Evolutionary conservation across 53 echinoderm and acorn worm species (phyloP), one percentile per base, ranked within the genome.

Genomic region (Actinopyga echinites): DNA sequence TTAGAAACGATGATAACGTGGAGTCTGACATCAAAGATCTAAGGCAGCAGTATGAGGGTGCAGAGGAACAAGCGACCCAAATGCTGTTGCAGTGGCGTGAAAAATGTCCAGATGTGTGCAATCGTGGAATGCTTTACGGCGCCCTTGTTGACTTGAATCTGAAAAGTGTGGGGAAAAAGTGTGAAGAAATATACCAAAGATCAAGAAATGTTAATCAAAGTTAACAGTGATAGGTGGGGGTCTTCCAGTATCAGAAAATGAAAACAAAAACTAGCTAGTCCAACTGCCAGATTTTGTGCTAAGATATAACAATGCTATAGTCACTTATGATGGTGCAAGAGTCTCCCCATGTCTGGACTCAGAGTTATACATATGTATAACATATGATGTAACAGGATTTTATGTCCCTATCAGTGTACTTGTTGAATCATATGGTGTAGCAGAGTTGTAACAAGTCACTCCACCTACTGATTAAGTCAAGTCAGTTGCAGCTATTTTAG

Each of bases 31-130:
- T 96, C 61, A 82, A 83, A 53, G 88, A 87, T n/a, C 87, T 96
- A 74, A 85, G 56, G 78, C 93, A 96, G 91, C 79, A 83, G 52
- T 55, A 90, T 49, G 43, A 65, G 58, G 84, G 89, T 4, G 89
- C 93, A 0, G 96, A 96, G 67, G 99, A 99, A 74, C 99, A 92
- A 73, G 92, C 99, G 19, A 92, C 89, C 3, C 99, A 99, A 86
- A 99, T 99, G 99, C 90, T 99, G 37, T 89, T 94, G 20, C 95
- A 95, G 80, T 99, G 99, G 99, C 86, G 92, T 17, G 95, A 95
- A 56, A 92, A 99, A 82, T 95, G 92, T 63, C 94, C 99, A 2
- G 99, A 99, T 62, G 83, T 84, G 2, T 99, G 99, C 87, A 95
- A 83, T 42, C 85, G 84, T 29, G 97, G 97, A 53, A 82, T 84